These are phyloP conservation scores for Oenanthe oenanthe DNA, from an alignment of 2,113 vertebrate species.

Conservation along the genomic window DNA sequence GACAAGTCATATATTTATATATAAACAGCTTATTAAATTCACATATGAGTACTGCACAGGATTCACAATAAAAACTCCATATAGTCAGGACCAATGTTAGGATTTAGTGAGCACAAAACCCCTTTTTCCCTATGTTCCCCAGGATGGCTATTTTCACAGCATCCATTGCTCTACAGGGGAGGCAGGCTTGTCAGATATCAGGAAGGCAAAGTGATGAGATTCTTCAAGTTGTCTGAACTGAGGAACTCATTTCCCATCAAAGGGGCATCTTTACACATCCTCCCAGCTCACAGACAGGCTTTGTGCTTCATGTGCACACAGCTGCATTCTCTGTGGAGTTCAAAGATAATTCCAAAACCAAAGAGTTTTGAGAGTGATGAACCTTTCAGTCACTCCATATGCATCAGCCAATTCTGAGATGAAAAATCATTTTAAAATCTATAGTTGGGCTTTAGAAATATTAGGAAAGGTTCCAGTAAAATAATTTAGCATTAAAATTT, in stretches of 20 bases:
- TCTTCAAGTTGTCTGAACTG: neutral
- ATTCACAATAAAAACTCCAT: neutral
- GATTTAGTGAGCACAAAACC: neutral
- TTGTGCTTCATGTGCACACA: neutral
- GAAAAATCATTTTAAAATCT: neutral
- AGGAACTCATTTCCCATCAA: neutral
- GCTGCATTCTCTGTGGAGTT: neutral
- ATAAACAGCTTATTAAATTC: neutral
- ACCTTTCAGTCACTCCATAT: neutral
- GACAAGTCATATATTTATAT: neutral
- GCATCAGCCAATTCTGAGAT: neutral
- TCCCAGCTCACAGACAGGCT: neutral
- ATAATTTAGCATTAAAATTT: neutral
- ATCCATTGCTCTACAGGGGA: accelerated
- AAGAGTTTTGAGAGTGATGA: neutral
- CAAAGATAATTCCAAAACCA: neutral
- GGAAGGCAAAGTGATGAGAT: neutral
- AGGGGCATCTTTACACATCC: neutral
- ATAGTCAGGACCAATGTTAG: neutral
- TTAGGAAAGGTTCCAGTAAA: neutral
- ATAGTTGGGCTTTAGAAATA: neutral
- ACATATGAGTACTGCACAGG: neutral
- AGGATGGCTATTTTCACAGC: neutral
- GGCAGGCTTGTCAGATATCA: neutral
- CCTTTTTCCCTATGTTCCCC: neutral